Evolutionary conservation across 2,797 vertebrate species (phyloP).

Genomic region (Mus minutoides): DNA sequence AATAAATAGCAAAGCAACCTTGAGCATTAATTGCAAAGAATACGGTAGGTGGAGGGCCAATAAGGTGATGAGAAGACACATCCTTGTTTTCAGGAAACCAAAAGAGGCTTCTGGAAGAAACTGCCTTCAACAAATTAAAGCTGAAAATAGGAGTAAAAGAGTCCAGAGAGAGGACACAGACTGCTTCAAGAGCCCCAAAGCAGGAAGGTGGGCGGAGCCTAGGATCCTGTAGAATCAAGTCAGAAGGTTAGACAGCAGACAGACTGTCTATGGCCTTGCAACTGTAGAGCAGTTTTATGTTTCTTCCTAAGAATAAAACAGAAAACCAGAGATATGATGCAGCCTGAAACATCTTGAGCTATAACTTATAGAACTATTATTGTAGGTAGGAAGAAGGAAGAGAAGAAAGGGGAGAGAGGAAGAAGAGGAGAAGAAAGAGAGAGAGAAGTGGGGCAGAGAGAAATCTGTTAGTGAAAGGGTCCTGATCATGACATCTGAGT

Average conservation of each 20-base stretch:
- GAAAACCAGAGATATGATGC: not conserved
- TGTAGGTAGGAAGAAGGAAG: not conserved
- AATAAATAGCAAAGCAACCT: not conserved
- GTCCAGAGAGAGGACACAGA: not conserved
- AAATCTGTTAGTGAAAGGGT: not conserved
- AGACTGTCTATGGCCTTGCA: not conserved
- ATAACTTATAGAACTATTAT: not conserved
- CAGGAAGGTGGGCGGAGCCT: too few species aligned
- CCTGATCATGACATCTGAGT: too few species aligned
- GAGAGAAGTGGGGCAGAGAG: not conserved
- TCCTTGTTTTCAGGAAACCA: not conserved
- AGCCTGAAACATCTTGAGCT: not conserved
- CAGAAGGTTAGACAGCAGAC: not conserved
- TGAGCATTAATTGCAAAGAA: not conserved
- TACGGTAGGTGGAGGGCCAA: not conserved
- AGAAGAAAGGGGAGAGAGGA: not conserved
- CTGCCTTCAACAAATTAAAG: not conserved
- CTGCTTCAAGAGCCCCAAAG: not conserved
- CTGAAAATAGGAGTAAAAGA: not conserved
- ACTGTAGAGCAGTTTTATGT: not conserved
- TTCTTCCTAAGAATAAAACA: not conserved
- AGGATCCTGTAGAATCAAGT: not conserved
- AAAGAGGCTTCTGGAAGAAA: not conserved
- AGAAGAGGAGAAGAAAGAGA: not conserved
- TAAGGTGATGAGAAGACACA: accelerated